These are phyloP conservation scores for Melieria crassipennis DNA, from an alignment of 2,888 invertebrate genomes.

Conservation along the genomic window DNA sequence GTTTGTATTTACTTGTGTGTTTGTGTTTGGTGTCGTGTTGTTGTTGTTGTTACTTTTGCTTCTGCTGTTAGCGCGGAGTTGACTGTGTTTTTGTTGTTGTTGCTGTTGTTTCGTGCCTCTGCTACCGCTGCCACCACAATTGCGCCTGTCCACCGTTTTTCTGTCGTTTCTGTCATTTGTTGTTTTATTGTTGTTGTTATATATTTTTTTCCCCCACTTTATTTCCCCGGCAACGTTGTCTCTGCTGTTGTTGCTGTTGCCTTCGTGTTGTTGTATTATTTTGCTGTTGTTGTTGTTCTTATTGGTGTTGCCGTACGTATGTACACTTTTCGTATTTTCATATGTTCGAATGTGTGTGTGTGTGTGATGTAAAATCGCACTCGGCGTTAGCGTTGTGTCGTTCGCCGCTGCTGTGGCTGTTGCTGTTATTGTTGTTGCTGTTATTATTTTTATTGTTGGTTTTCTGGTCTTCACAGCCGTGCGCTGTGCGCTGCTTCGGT, in stretches of 20 bases:
- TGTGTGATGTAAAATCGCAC: not conserved
- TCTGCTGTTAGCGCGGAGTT: no score
- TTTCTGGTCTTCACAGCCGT: not conserved
- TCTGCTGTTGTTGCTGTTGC: conserved; percentile 7
- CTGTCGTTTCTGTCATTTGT: no score
- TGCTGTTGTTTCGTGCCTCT: no score
- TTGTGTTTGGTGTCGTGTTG: no score
- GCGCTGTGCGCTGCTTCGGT: not conserved
- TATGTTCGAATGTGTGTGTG: not conserved
- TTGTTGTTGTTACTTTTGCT: no score
- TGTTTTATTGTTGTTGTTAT: no score
- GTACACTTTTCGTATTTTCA: not conserved
- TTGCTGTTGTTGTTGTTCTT: conserved; percentile 7
- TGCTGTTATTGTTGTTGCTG: conserved; percentile 11
- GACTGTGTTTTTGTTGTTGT: no score
- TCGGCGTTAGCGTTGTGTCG: not conserved
- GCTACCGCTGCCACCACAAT: no score
- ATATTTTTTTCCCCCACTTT: conserved; percentile 21
- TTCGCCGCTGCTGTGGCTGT: conserved; percentile 33
- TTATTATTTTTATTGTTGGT: not conserved
- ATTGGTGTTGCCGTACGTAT: not conserved
- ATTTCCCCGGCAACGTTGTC: conserved; percentile 19
- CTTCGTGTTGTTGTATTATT: not conserved
- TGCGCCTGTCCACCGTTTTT: no score
- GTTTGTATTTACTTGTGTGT: no score